Evolutionary conservation across 2,797 vertebrate genomes (phyloP).

Genomic region (Takifugu ocellatus): DNA sequence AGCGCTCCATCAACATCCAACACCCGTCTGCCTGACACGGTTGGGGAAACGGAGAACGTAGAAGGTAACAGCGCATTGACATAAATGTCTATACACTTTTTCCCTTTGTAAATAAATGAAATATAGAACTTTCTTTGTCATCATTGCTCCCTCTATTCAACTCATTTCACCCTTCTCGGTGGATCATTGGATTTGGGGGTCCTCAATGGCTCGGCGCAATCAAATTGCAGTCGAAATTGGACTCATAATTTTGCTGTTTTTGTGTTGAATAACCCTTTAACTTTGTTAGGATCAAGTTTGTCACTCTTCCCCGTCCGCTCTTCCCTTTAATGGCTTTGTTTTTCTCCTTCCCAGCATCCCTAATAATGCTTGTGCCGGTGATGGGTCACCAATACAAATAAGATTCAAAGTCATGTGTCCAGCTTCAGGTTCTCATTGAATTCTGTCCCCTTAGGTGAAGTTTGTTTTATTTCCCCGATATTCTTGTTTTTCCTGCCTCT

Average conservation of each 20-base stretch:
- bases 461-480: conserved; percentile 86
- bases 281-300: conserved; percentile 75
- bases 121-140: conserved; percentile 52
- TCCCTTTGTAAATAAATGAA: conserved; percentile 44
- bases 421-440: conserved; percentile 86
- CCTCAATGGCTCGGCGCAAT: conserved; percentile 46
- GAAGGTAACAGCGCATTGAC: conserved; percentile 11
- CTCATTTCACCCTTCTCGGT: conserved; percentile 42
- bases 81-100: conserved; percentile 16
- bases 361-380: conserved; percentile 85
- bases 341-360: conserved; percentile 60
- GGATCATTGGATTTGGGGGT: conserved; percentile 64
- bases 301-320: conserved; percentile 53
- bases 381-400: conserved; percentile 94
- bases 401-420: conserved; percentile 93
- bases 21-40: conserved; percentile 25
- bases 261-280: conserved; percentile 67
- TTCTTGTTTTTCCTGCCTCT: conserved; percentile 70
- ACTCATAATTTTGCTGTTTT: conserved; percentile 73
- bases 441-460: conserved; percentile 85
- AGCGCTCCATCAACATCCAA: conserved; percentile 63
- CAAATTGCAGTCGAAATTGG: conserved; percentile 66
- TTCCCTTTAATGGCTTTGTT: conserved; percentile 71
- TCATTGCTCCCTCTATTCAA: conserved; percentile 45
- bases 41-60: conserved; percentile 22